Evolutionary conservation across 1,140 invertebrate genomes (phyloP).

Genomic region (Drosophila bipectinata): DNA sequence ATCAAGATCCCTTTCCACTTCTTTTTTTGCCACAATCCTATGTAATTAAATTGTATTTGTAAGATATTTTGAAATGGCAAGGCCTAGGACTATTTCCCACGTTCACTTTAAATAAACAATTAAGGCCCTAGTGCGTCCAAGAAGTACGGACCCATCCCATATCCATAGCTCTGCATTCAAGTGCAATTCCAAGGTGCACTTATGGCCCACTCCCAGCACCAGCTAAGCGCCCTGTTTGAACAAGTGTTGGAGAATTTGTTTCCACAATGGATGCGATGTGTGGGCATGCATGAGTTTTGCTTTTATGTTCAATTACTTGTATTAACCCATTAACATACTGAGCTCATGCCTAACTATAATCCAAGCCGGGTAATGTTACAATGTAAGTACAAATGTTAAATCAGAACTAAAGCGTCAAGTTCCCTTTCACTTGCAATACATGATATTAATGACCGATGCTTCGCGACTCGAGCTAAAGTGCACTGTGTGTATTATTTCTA

Average conservation of each 20-base stretch:
- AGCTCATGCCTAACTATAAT: slow-evolving; percentile 65
- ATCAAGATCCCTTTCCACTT: background rate
- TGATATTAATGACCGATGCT: slow-evolving; percentile 24
- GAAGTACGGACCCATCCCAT: slow-evolving; percentile 31
- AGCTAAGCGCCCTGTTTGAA: slow-evolving; percentile 49
- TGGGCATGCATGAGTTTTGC: slow-evolving; percentile 33
- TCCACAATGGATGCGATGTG: slow-evolving; percentile 39
- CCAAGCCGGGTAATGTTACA: slow-evolving; percentile 27
- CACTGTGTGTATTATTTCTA: slow-evolving; percentile 30
- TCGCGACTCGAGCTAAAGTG: slow-evolving; percentile 17
- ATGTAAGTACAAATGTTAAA: slow-evolving; percentile 9
- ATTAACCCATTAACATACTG: slow-evolving; percentile 69
- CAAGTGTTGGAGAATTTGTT: slow-evolving; percentile 46
- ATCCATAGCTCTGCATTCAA: slow-evolving; percentile 38
- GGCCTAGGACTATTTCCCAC: slow-evolving; percentile 12
- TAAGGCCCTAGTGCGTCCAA: slow-evolving; percentile 17
- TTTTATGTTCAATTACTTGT: slow-evolving; percentile 59
- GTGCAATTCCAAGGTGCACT: slow-evolving; percentile 47
- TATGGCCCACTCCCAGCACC: slow-evolving; percentile 32
- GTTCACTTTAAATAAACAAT: slow-evolving; percentile 12
- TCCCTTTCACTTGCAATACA: slow-evolving; percentile 67
- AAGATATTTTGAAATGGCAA: background rate
- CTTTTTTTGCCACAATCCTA: background rate
- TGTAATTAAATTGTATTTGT: background rate
- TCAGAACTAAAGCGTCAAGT: slow-evolving; percentile 18